phyloP scores from a whole-genome alignment of 2,797 vertebrate species.

The Sebastiscus albofasciatus region DNA sequence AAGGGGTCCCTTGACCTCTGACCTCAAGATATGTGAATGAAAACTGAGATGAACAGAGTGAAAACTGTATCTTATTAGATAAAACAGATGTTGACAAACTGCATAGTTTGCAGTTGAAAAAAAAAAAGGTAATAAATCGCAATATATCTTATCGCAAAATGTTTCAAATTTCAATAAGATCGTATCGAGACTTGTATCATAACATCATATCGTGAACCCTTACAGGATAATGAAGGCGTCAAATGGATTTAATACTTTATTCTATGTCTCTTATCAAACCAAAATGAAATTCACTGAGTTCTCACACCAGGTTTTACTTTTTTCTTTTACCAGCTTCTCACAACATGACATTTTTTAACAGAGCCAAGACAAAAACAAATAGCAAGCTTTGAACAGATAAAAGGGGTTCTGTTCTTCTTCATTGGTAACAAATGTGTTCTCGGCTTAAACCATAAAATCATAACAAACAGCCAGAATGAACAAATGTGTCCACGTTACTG shows the following conservation, averaged over 20 bases:
- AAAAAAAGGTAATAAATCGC: too few species aligned
- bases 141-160: too few species aligned
- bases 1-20: too few species aligned
- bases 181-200: too few species aligned
- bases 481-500: background rate
- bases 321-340: background rate
- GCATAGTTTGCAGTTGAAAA: too few species aligned
- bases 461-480: background rate
- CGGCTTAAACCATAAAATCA: background rate
- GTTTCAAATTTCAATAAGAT: too few species aligned
- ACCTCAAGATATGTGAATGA: too few species aligned
- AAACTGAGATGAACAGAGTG: too few species aligned
- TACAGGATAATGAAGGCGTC: background rate
- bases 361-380: background rate
- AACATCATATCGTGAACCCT: too few species aligned
- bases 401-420: background rate
- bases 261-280: background rate
- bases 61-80: too few species aligned
- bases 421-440: background rate
- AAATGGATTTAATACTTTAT: background rate
- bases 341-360: background rate
- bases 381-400: background rate
- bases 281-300: background rate
- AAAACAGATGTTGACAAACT: too few species aligned
- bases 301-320: background rate